A percentile compares a stretch with the other conserved stretches of the same genome.
phyloP scores from a whole-genome alignment of 2,888 invertebrate species.

The Noctua pronuba region DNA sequence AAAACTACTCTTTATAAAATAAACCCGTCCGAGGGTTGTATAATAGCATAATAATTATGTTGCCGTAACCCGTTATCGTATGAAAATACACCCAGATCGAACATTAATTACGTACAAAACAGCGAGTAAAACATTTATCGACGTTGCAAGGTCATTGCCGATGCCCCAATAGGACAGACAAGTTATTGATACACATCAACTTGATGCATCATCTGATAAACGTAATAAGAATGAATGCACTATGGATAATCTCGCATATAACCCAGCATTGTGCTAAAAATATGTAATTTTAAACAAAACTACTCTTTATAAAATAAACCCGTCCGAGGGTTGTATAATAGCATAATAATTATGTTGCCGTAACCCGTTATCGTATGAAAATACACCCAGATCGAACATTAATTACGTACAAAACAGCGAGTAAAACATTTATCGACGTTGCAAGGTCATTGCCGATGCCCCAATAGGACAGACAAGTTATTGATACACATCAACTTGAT shows the following conservation, averaged over 20 bases:
- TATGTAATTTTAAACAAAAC: slow-evolving; percentile 25
- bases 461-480: slow-evolving; percentile 14
- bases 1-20: neutral
- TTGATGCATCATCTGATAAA: slow-evolving; percentile 27
- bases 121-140: slow-evolving; percentile 12
- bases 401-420: slow-evolving; percentile 12
- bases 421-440: slow-evolving; percentile 14
- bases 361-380: slow-evolving; percentile 8
- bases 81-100: neutral
- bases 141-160: slow-evolving; percentile 26
- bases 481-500: slow-evolving; percentile 26
- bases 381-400: neutral
- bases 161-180: slow-evolving; percentile 20
- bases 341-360: neutral
- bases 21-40: too few species aligned
- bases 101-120: slow-evolving; percentile 14
- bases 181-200: slow-evolving; percentile 25
- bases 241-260: neutral
- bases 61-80: neutral
- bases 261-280: slow-evolving; percentile 3
- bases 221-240: slow-evolving; percentile 1
- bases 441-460: slow-evolving; percentile 32
- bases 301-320: neutral
- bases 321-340: neutral
- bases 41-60: neutral